phyloP scores from a whole-genome alignment of 1,140 invertebrate genomes.

The Eriosoma lanigerum region DNA sequence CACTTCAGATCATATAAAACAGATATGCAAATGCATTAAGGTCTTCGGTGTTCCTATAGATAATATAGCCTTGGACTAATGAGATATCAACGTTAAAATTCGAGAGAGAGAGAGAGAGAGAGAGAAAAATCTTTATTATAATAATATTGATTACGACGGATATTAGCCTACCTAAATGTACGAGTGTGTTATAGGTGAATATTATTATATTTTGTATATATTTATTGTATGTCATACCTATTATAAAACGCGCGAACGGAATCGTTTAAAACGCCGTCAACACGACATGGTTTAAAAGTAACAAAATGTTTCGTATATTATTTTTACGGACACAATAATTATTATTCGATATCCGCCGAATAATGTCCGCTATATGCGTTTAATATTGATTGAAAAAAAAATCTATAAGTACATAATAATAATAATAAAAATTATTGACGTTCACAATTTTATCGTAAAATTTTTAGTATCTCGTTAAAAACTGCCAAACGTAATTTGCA shows the following conservation, averaged over 20 bases:
- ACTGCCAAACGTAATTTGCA: not conserved
- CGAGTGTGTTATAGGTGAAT: too few relatives aligned
- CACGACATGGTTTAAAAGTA: not conserved
- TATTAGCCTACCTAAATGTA: too few relatives aligned
- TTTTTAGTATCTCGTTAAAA: not conserved
- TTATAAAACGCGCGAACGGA: not conserved
- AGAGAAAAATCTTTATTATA: too few relatives aligned
- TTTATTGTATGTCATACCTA: too few relatives aligned
- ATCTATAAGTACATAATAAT: not conserved
- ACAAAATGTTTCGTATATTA: not conserved
- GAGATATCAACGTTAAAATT: constrained; percentile 46
- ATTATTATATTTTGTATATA: too few relatives aligned
- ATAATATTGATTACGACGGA: constrained; percentile 29
- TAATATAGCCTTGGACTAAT: constrained; percentile 22
- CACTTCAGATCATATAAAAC: constrained; percentile 27
- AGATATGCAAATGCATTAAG: constrained; percentile 37
- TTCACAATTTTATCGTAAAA: not conserved
- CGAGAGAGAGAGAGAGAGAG: not conserved
- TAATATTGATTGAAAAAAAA: too few relatives aligned
- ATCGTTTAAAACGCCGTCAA: constrained; percentile 17
- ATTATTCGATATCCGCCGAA: not conserved
- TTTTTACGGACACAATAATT: too few relatives aligned
- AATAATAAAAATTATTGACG: not conserved
- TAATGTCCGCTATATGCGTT: not conserved
- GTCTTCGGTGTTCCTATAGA: not conserved